phyloP scores from a whole-genome alignment of 2,113 vertebrate genomes.

The Maccullochella peelii region DNA sequence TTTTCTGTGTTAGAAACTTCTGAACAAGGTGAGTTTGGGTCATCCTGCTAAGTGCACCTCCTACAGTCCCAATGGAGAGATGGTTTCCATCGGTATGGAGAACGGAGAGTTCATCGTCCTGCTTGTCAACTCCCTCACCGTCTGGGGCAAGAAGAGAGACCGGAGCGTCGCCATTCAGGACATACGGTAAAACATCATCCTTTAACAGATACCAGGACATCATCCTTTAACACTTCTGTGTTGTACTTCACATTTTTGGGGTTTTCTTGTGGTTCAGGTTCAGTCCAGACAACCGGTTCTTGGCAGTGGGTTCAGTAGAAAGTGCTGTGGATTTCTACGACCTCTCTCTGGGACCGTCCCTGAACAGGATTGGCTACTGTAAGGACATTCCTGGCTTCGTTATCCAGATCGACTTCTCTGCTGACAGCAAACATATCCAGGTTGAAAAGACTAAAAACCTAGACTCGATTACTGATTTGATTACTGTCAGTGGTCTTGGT shows the following conservation, averaged over 20 bases:
- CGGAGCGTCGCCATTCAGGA: constrained; percentile 95
- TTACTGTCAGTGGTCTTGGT: neutral
- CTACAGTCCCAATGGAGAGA: constrained; percentile 95
- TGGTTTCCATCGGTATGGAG: constrained; percentile 97
- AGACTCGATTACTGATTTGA: neutral
- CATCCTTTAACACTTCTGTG: neutral
- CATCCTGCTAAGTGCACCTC: constrained; percentile 90
- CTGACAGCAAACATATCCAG: constrained; percentile 94
- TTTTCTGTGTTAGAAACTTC: constrained; percentile 88
- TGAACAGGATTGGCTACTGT: constrained; percentile 95
- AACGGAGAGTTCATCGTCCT: constrained; percentile 96
- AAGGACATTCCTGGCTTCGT: constrained; percentile 95
- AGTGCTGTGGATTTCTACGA: constrained; percentile 97
- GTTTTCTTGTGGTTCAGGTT: constrained; percentile 84
- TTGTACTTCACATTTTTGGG: neutral
- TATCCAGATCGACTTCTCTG: constrained; percentile 96
- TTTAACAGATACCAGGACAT: neutral
- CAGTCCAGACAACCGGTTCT: constrained; percentile 92
- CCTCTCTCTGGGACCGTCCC: constrained; percentile 92
- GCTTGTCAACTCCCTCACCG: constrained; percentile 92
- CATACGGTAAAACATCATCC: constrained; percentile 84
- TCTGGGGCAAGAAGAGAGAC: constrained; percentile 97
- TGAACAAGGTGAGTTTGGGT: constrained; percentile 95
- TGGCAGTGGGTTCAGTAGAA: constrained; percentile 94
- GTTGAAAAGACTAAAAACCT: constrained; percentile 64